Conservation (phyloP, 2,888 invertebrate genomes). For the Abrostola triplasia region DNA sequence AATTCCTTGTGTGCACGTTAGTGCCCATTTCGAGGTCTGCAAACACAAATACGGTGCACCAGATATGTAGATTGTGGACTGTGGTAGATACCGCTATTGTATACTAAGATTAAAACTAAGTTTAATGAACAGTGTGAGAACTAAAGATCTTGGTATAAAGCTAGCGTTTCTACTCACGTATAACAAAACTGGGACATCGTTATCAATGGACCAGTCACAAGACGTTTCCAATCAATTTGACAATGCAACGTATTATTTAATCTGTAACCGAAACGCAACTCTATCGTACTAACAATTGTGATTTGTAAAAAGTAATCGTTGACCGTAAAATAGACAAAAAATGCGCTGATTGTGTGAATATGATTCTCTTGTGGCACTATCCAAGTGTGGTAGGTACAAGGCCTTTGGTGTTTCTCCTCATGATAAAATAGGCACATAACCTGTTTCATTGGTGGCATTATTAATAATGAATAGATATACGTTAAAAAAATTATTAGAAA, state of each 20-base stretch:
- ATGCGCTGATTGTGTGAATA: slow-evolving; percentile 13
- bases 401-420: slow-evolving; percentile 18
- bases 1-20: slow-evolving; percentile 24
- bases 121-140: background rate
- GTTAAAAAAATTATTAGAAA: no score
- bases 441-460: background rate
- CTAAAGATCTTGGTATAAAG: background rate
- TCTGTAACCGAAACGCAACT: slow-evolving; percentile 9
- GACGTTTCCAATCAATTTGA: slow-evolving; percentile 9
- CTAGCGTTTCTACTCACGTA: background rate
- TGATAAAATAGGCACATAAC: background rate
- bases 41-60: slow-evolving; percentile 28
- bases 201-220: slow-evolving; percentile 5
- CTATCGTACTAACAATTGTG: slow-evolving; percentile 5
- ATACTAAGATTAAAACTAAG: slow-evolving; percentile 14
- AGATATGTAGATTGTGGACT: slow-evolving; percentile 30
- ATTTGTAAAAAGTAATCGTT: slow-evolving; percentile 17
- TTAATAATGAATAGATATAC: no score
- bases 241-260: slow-evolving; percentile 19
- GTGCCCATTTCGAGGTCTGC: slow-evolving; percentile 29
- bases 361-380: background rate
- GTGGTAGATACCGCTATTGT: slow-evolving; percentile 17
- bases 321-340: slow-evolving; percentile 34
- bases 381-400: slow-evolving; percentile 14
- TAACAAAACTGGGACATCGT: background rate